phyloP scores from a whole-genome alignment of 2,113 vertebrate species.

The Atlantisia rogersi region DNA sequence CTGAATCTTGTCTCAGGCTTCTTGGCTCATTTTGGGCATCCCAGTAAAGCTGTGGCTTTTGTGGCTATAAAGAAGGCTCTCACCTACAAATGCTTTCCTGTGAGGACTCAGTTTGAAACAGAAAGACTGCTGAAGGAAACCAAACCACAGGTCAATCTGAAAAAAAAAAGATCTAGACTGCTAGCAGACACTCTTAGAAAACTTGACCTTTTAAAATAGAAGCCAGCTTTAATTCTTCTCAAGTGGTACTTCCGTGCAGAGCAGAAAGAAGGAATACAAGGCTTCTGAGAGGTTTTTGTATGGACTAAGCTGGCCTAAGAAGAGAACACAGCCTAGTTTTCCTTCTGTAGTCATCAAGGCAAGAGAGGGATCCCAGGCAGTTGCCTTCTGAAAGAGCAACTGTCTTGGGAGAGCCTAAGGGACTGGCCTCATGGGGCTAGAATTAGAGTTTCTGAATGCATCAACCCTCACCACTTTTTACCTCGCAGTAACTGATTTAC shows the following conservation, averaged over 20 bases:
- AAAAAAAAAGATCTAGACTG: not conserved
- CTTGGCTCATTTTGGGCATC: not conserved
- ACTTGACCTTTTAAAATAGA: not conserved
- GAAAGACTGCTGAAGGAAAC: not conserved
- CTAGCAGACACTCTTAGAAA: not conserved
- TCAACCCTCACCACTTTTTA: not conserved
- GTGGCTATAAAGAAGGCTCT: not conserved
- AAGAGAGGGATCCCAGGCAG: not conserved
- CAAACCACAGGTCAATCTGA: not conserved
- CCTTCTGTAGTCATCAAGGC: not conserved
- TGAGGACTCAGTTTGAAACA: not conserved
- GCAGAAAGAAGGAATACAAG: not conserved
- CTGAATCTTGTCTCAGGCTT: not conserved
- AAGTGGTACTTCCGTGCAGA: not conserved
- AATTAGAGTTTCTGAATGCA: not conserved
- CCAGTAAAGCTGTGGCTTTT: not conserved
- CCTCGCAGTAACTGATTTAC: not conserved
- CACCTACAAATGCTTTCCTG: not conserved
- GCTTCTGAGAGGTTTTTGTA: not conserved
- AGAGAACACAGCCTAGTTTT: not conserved
- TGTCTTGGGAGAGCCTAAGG: not conserved
- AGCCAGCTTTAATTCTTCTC: not conserved
- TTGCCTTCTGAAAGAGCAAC: not conserved
- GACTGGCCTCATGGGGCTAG: not conserved
- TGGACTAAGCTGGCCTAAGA: not conserved